Evolutionary conservation across 2,113 vertebrate genomes (phyloP).

Genomic region (Suricata suricatta): DNA sequence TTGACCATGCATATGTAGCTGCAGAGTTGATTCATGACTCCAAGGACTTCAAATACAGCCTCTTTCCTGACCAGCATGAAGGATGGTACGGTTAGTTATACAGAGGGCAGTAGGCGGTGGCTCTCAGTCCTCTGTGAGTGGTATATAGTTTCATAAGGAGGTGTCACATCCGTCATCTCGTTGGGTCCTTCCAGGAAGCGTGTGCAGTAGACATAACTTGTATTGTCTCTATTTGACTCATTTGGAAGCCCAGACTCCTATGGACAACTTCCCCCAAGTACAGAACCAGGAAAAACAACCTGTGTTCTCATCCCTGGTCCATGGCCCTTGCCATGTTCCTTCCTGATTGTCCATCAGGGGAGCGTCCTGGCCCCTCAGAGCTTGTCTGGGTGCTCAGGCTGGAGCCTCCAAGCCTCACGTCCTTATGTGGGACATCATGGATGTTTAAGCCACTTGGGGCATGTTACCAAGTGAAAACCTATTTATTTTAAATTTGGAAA

Average conservation of each 20-base stretch:
- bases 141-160: neutral
- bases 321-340: neutral
- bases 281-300: neutral
- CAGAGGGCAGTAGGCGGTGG: fast-evolving
- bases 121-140: neutral
- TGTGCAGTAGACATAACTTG: neutral
- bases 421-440: neutral
- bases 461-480: neutral
- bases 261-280: neutral
- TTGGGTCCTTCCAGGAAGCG: neutral
- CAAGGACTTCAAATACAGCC: neutral
- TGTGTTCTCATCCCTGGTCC: no score
- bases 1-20: neutral
- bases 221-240: neutral
- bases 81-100: neutral
- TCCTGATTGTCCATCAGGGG: no score
- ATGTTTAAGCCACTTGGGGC: neutral
- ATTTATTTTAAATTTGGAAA: neutral
- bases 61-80: neutral
- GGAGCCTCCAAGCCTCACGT: fast-evolving
- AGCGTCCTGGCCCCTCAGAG: no score
- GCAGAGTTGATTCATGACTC: neutral
- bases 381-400: neutral
- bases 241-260: neutral
- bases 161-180: neutral